Evolutionary conservation across 2,113 vertebrate genomes (phyloP), one percentile per base, ranked within the genome.

Genomic region (Carassius carassius): DNA sequence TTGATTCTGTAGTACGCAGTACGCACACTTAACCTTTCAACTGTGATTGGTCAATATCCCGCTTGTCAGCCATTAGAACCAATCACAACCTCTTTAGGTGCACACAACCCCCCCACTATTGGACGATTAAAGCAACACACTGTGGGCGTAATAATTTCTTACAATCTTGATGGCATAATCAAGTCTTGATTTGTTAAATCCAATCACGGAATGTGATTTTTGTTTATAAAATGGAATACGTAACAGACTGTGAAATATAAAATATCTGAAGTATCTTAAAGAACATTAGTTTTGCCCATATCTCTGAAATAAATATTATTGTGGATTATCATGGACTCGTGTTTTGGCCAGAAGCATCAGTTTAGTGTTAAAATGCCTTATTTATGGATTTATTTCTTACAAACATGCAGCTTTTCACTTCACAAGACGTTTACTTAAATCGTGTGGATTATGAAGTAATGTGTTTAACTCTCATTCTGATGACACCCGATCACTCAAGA

Each of bases 1-100:
- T 67, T 65, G 16, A 49, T 21, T 44, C 60, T 81, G 23, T 16
- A 49, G 78, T 25, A 81, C 77, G 78, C 41, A 65, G 60, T 17
- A 23, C 35, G 78, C 78, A 6, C 41, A 19, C 62, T 81, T 81
- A 32, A 67, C 23, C 8, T 51, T 69, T 69, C 23, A 51, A 32
- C 78, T 14, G 0, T 51, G 79, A 81, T 81, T 81, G 79, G 79
- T 11, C 44, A 49, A 29, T 2, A 81, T 69, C 62, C 62, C 41
- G 62, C 14, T 35, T 3, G 23, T n/a, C 62, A 51, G 51, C 9
- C 25, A 9, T 19, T 21, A n/a, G 10, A 81, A 35, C 79, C 79
- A 81, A 81, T 81, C 79, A 81, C 10, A 12, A 7, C 2, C 62
- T 69, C 16, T 35, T 11, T 2, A 21, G 19, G 2, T 65, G 44